Evolutionary conservation across 2,113 vertebrate genomes (phyloP), one percentile per base, ranked within the genome.

Genomic region (Reinhardtius hippoglossoides): DNA sequence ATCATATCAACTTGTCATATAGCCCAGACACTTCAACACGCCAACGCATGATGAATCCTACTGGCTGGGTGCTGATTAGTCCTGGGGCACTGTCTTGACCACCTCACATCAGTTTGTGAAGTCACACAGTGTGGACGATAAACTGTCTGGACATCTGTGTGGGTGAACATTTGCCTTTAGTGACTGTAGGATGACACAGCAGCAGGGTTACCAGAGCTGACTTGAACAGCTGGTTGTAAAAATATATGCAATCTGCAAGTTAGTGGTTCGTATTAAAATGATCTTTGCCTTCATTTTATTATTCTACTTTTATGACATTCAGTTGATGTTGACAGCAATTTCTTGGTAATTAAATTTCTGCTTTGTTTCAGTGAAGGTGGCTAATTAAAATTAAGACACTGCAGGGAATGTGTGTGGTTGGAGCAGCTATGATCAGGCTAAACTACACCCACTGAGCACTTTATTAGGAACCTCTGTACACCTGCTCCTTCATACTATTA

Each of bases 1-100:
- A 40, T 59, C n/a, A 35, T 31, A 56, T 52, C 35, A 10, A 0
- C 27, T 9, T 56, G 48, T 54, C 67, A 46, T 21, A 31, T n/a
- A 57, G 73, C 27, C 48, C 40, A 54, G 60, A 83, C 75, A 37
- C 21, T 40, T 18, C 59, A 59, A 61, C 18, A 48, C 21, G 3
- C 52, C 35, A 42, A 24, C 5, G 37, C 26, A 16, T 64, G 61
- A 72, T 67, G 18, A 67, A 37, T 9, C 67, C 37, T 15, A 55
- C 52, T 74, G 61, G 52, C 57, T 21, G 9, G 63, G 61, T 58
- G 59, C 58, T 68, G 72, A 86, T 82, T 76, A 73, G 73, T 85
- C 76, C 87, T 60, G 26, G 5, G 79, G 74, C 78, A 42, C 26
- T 14, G 31, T 74, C 63, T 50, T 71, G 78, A 74, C n/a, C 14